phyloP scores from a whole-genome alignment of 1,140 invertebrate species.

The Drosophila ficusphila region DNA sequence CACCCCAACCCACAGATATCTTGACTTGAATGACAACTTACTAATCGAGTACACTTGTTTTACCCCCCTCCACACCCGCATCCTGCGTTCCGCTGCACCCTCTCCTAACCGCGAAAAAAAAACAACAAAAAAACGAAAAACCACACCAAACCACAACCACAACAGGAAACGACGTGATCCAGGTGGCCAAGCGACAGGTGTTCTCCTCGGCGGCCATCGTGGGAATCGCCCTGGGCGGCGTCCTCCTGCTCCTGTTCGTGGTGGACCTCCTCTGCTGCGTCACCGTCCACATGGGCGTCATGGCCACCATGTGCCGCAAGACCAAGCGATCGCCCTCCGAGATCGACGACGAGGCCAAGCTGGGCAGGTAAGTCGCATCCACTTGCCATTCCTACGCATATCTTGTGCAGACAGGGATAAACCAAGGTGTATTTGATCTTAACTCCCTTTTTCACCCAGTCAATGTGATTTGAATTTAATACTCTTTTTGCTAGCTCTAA shows the following conservation, averaged over 20 bases:
- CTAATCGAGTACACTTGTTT: constrained; percentile 62
- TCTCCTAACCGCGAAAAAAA: neutral
- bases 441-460: neutral
- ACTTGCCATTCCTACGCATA: neutral
- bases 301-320: constrained; percentile 89
- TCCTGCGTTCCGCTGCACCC: constrained; percentile 2
- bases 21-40: constrained; percentile 59
- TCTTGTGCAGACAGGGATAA: neutral
- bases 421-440: neutral
- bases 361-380: constrained; percentile 89
- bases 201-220: constrained; percentile 91
- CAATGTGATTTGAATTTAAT: too few relatives aligned
- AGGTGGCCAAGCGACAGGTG: constrained; percentile 86
- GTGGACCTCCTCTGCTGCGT: constrained; percentile 90
- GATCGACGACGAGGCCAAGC: constrained; percentile 90
- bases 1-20: neutral
- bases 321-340: constrained; percentile 84
- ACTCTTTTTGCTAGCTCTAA: too few relatives aligned
- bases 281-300: constrained; percentile 87
- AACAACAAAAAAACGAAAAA: constrained; percentile 1
- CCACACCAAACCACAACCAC: too few relatives aligned
- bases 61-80: constrained; percentile 13
- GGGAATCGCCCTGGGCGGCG: constrained; percentile 89
- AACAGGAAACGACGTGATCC: constrained; percentile 84
- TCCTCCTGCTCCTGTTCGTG: constrained; percentile 90